Conservation (phyloP, 1,140 invertebrate species). For the Sycobia sp. region DNA sequence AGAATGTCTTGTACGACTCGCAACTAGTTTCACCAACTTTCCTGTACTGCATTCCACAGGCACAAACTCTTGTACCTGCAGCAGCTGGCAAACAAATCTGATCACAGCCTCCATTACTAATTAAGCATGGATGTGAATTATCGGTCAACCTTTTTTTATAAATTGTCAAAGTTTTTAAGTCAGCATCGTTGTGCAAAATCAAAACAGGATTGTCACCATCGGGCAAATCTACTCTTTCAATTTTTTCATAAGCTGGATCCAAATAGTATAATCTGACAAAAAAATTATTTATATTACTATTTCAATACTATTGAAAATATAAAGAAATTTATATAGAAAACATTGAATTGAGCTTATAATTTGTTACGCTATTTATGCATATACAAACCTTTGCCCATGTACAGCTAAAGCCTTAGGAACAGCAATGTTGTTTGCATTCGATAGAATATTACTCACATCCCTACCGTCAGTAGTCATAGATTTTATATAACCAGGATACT, state of each 20-base stretch:
- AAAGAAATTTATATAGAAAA: background rate
- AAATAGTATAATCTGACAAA: slow-evolving; percentile 81
- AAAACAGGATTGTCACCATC: slow-evolving; percentile 77
- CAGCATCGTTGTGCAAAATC: slow-evolving; percentile 84
- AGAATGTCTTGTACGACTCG: slow-evolving; percentile 84
- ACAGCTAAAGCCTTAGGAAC: slow-evolving; percentile 84
- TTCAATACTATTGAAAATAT: background rate
- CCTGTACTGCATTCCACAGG: slow-evolving; percentile 86
- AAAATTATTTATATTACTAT: background rate
- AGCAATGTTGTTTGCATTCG: slow-evolving; percentile 71
- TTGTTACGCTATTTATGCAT: no score
- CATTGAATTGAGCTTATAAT: background rate
- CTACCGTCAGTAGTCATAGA: slow-evolving; percentile 78
- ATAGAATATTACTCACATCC: slow-evolving; percentile 72
- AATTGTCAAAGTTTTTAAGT: slow-evolving; percentile 86
- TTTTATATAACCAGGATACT: slow-evolving; percentile 74
- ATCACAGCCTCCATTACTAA: slow-evolving; percentile 88
- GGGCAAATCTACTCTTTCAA: slow-evolving; percentile 85
- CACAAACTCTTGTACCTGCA: slow-evolving; percentile 74
- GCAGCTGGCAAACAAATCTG: slow-evolving; percentile 89
- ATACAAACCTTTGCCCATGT: slow-evolving; percentile 62
- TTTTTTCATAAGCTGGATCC: slow-evolving; percentile 88
- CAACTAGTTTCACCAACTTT: slow-evolving; percentile 81
- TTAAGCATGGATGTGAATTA: slow-evolving; percentile 83
- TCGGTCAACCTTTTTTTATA: slow-evolving; percentile 80